phyloP scores from a whole-genome alignment of 2,888 invertebrate genomes.

The Geophilus truncorum region DNA sequence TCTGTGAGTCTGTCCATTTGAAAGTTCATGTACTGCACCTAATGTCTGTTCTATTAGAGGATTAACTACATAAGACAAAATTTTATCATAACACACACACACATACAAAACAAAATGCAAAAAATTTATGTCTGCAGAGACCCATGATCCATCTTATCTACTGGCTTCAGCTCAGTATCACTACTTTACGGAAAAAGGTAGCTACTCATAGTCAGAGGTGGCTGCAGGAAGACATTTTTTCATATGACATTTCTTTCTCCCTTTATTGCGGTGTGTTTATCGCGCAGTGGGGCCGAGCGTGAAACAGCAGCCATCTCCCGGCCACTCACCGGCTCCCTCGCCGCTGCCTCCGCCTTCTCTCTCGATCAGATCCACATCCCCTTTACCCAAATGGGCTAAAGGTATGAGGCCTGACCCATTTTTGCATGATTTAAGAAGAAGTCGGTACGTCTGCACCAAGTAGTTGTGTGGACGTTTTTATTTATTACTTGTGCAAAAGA shows the following conservation, averaged over 20 bases:
- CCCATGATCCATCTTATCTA: neutral
- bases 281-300: constrained; percentile 36
- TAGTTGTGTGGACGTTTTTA: neutral
- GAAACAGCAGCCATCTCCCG: constrained; percentile 38
- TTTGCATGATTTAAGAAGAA: neutral
- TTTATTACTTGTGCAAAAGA: neutral
- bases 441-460: neutral
- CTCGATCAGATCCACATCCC: constrained; percentile 40
- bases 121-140: neutral
- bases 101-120: neutral
- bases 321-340: constrained; percentile 37
- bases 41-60: too few species aligned
- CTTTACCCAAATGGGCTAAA: constrained; percentile 58
- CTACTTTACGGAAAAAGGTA: constrained; percentile 39
- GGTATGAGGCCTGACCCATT: constrained; percentile 48
- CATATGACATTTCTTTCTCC: neutral
- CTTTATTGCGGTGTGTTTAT: neutral
- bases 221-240: neutral
- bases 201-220: neutral
- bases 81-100: neutral
- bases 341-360: constrained; percentile 40
- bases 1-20: too few species aligned
- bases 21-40: too few species aligned
- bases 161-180: constrained; percentile 36
- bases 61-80: neutral